These are phyloP conservation scores for Acanthiza pusilla DNA, from an alignment of 2,797 vertebrate species.

Conservation along the genomic window DNA sequence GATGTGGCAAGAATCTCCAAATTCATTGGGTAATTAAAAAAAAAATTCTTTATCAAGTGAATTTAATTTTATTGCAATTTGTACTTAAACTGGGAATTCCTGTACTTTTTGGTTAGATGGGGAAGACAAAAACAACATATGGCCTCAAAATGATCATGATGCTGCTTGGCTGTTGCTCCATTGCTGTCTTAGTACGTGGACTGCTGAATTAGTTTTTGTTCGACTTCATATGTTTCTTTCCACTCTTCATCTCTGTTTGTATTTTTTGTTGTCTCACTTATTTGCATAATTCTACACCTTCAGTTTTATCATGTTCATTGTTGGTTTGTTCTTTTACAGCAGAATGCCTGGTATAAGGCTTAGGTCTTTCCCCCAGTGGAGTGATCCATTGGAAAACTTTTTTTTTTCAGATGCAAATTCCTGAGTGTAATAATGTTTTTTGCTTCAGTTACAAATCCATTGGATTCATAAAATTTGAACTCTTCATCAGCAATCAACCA, in stretches of 20 bases:
- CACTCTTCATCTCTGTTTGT: not conserved
- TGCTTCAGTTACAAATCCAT: not conserved
- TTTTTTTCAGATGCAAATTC: not conserved
- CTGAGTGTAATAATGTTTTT: not conserved
- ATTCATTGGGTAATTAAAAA: not conserved
- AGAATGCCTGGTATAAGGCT: not conserved
- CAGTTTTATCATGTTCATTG: not conserved
- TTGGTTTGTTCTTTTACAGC: not conserved
- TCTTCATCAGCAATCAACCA: not conserved
- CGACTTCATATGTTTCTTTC: not conserved
- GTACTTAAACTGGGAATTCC: not conserved
- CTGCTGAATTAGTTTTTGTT: not conserved
- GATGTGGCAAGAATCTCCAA: not conserved
- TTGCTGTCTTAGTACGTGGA: not conserved
- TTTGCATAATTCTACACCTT: not conserved
- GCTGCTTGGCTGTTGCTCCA: not conserved
- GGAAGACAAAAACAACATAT: not conserved
- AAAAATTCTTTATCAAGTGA: not conserved
- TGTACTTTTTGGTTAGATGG: not conserved
- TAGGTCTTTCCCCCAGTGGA: not conserved
- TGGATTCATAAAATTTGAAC: not conserved
- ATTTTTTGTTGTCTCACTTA: not conserved
- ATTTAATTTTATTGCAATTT: not conserved
- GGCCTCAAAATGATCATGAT: not conserved
- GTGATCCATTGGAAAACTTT: fast-evolving